Evolutionary conservation across 2,113 vertebrate species (phyloP).

Genomic region (Mus musculus): DNA sequence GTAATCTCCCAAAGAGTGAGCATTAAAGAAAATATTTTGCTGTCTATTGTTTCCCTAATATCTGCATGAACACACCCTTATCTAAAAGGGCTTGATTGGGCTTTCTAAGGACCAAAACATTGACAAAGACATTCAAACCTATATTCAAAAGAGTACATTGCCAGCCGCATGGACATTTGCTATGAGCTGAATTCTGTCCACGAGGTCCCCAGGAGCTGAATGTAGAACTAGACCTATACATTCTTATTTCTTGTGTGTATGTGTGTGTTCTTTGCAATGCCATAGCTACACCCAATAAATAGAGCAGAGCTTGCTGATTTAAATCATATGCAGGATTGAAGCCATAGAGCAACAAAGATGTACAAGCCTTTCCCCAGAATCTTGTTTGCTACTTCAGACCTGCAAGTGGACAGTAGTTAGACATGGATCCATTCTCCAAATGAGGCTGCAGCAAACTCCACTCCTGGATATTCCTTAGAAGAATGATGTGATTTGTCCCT

Average conservation of each 20-base stretch:
- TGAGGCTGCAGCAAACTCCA: slow-evolving; percentile 52
- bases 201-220: not conserved
- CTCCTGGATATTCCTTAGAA: slow-evolving; percentile 74
- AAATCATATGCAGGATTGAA: slow-evolving; percentile 63
- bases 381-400: slow-evolving; percentile 73
- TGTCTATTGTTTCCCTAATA: slow-evolving; percentile 38
- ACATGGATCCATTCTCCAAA: slow-evolving; percentile 72
- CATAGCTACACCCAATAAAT: slow-evolving; percentile 34
- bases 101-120: not conserved
- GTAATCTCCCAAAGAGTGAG: not conserved
- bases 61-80: not conserved
- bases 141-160: slow-evolving; percentile 29
- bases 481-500: slow-evolving; percentile 71
- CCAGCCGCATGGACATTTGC: not conserved
- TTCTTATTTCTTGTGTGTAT: not conserved
- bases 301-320: slow-evolving; percentile 62
- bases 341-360: slow-evolving; percentile 45
- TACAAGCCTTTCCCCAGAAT: slow-evolving; percentile 56
- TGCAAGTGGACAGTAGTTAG: slow-evolving; percentile 70
- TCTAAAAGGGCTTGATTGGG: not conserved
- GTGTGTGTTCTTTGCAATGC: slow-evolving; percentile 9
- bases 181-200: slow-evolving; percentile 2
- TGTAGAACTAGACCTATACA: slow-evolving; percentile 55
- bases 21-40: not conserved
- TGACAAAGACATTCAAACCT: slow-evolving; percentile 51